Evolutionary conservation across 2,888 invertebrate species (phyloP), one percentile per base, ranked within the genome.

Genomic region (Drosophila nr. medialis): DNA sequence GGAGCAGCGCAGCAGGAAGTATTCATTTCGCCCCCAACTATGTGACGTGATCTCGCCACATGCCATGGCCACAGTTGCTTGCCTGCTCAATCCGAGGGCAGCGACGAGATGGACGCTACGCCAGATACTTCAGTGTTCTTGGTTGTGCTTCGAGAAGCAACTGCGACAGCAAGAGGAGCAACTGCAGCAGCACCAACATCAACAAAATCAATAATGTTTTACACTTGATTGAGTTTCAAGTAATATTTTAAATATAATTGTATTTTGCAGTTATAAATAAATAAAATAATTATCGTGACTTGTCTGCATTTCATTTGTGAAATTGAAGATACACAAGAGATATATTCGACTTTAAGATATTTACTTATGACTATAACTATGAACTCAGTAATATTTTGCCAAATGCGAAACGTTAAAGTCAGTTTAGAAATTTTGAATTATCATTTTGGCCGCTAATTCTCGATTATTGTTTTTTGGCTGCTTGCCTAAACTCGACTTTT

Each of bases 11-110:
- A 95, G 95, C 24, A 95, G 95, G 77, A 96, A 96, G 86, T 97
- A 96, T 95, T 95, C 95, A 29, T 97, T 96, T 92, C 94, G 96
- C 53, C 94, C 95, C 4, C 94, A 96, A 82, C 95, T 97, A 15
- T 94, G 95, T 45, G 96, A 96, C 60, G 94, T 94, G 0, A 94
- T 97, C 64, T 95, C 97, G 0, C 93, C 95, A 0, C 94, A 95
- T 55, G 96, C 96, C 3, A 97, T 97, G 93, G 95, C 95, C 29
- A 95, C 98, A 54, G 96, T 98, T 30, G 94, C 95, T 42, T 95
- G 95, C 75, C 96, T 98, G 75, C 93, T 98, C 71, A 98, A 98
- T 92, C 98, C 98, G 0, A 96, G 97, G 88, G 95, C 97, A 40
- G 96, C 96, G 29, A 94, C 95, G 67, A 95, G 98, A 67, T 93